Evolutionary conservation across 1,140 invertebrate species (phyloP), one percentile per base, ranked within the genome.

Genomic region (Thrips palmi): DNA sequence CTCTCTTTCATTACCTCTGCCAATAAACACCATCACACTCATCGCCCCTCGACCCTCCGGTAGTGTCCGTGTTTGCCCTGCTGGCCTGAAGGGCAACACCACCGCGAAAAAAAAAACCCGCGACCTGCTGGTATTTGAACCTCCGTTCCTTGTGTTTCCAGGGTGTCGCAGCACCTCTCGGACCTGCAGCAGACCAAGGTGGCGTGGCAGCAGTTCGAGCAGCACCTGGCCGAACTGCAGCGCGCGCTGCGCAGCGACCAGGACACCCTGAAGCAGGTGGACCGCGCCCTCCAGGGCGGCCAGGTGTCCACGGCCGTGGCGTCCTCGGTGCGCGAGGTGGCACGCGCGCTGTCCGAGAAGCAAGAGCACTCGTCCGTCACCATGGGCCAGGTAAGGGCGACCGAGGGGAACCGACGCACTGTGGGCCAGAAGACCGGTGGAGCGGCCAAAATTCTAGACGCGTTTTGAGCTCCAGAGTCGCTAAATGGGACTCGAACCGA

Each of bases 281-380:
- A 77, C 49, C 59, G 60, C 21, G 67, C 68, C 2, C 48, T 74
- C 19, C 59, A 68, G 45, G 70, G 70, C 25, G 64, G 63, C n/a
- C 62, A 67, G 7, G 62, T 65, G 5, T 63, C 69, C 14, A 61
- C 66, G 1, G 62, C 67, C 40, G 55, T 68, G 20, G 70, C 71
- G 6, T 65, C 69, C 15, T 72, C 70, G 23, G 66, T 76, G 8
- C 63, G 70, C 33, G 65, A 74, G 47, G 69, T 77, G 12, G 71
- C 74, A 2, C 67, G 70, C 49, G 54, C 77, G 20, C 58, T 81
- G 10, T 75, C 73, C 6, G 75, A 79, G 49, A 70, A 65, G 47
- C 60, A 64, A 30, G 60, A 65, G 15, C n/a, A n/a, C n/a, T n/a
- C n/a, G n/a, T 7, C 24, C 12, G 24, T 27, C 12, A 25, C 43